A percentile compares a stretch with the other conserved stretches of the same genome.
phyloP scores from a whole-genome alignment of 2,888 invertebrate genomes.

The Parasteatoda lunata region DNA sequence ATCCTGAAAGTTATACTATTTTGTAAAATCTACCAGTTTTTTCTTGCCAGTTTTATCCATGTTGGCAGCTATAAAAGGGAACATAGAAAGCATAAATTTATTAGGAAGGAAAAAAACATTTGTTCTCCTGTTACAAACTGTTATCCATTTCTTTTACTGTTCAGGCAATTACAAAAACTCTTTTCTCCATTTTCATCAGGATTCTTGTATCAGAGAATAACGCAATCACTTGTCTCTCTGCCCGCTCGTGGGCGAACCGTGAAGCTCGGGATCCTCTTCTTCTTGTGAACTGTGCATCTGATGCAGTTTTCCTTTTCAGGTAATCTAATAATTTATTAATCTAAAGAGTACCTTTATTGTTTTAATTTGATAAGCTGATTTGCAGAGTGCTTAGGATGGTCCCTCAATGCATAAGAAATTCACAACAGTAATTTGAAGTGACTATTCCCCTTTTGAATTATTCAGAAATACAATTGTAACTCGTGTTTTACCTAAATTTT shows the following conservation, averaged over 20 bases:
- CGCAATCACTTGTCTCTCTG: conserved; percentile 84
- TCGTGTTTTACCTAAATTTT: too few relatives aligned
- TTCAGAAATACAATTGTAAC: too few relatives aligned
- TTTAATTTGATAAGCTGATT: too few relatives aligned
- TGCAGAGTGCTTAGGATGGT: too few relatives aligned
- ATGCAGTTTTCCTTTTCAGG: conserved; percentile 83
- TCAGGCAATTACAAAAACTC: not conserved
- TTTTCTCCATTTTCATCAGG: conserved; percentile 70
- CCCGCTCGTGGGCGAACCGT: conserved; percentile 87
- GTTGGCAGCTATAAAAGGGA: too few relatives aligned
- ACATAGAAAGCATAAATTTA: not conserved
- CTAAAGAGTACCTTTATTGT: too few relatives aligned
- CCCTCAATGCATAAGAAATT: too few relatives aligned
- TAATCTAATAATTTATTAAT: conserved; percentile 70
- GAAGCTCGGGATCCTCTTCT: conserved; percentile 84
- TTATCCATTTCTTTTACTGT: not conserved
- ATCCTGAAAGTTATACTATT: not conserved
- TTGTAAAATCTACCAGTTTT: too few relatives aligned
- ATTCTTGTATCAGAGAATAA: conserved; percentile 78
- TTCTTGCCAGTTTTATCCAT: too few relatives aligned
- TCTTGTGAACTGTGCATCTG: conserved; percentile 85
- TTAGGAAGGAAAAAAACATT: not conserved
- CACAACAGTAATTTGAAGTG: too few relatives aligned
- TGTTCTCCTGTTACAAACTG: not conserved
- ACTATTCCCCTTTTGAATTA: too few relatives aligned